Evolutionary conservation across 2,113 vertebrate species (phyloP), one percentile per base, ranked within the genome.

Genomic region (Campylomormyrus tamandua): DNA sequence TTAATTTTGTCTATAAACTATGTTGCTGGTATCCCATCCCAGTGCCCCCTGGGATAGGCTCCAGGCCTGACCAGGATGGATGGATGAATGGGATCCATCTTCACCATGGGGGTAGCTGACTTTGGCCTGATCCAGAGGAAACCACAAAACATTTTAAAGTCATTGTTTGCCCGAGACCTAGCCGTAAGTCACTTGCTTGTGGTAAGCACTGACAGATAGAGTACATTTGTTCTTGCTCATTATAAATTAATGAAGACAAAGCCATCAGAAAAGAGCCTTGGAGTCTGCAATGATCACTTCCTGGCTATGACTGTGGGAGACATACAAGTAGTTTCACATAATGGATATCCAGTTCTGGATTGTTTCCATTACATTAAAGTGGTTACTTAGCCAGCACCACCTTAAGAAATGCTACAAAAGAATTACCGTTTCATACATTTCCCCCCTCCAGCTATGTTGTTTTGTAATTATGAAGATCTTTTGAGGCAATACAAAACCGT

Each of bases 181-280:
- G 74, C 35, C 5, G 15, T 80, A 80, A 80, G 74, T 80, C 74
- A 80, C 74, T 80, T 42, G 17, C 15, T 42, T 80, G 74, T 42
- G 74, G 74, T 80, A 39, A 86, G n/a, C 83, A 42, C 74, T 49
- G 48, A 86, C 83, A 48, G 11, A 86, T 13, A 86, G 31, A 42
- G 35, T 50, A 86, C 45, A 50, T 49, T 86, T 48, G 42, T n/a
- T 49, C 45, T 86, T 13, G 21, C 83, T 49, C 83, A 86, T 86
- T 48, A 86, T 86, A 86, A 27, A 86, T 86, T 50, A 50, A 86
- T 86, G n/a, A 86, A 86, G n/a, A 31, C 45, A 48, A 50, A 50
- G 83, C 45, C 83, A 86, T 48, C 83, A 86, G 83, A 86, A 86
- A 50, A 86, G 48, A 27, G 83, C 83, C 48, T 48, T 11, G 83